Evolutionary conservation across 1,140 invertebrate genomes (phyloP).

Genomic region (Helicoverpa armigera): DNA sequence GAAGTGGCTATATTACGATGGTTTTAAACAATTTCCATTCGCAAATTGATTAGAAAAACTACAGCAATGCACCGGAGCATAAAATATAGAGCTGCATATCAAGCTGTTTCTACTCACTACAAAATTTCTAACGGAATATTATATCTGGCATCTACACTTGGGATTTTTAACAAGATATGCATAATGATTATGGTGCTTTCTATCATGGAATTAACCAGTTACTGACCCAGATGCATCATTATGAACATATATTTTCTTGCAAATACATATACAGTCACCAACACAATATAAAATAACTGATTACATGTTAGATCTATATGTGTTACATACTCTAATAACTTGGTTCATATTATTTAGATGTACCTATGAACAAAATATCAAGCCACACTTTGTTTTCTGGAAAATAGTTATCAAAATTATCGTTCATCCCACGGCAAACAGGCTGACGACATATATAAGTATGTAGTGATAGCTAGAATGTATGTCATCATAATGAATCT

Average conservation of each 20-base stretch:
- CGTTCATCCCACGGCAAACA: too few relatives aligned
- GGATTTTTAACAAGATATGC: not conserved
- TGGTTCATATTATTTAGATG: too few relatives aligned
- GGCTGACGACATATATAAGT: not conserved
- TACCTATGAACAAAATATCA: too few relatives aligned
- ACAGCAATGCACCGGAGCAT: not conserved
- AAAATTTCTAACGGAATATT: constrained; percentile 9
- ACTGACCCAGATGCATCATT: too few relatives aligned
- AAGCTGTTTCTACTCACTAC: not conserved
- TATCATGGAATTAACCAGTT: not conserved
- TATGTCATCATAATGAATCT: constrained; percentile 48
- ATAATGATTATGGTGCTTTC: not conserved
- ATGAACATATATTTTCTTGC: too few relatives aligned
- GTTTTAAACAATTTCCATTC: not conserved
- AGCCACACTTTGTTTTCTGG: too few relatives aligned
- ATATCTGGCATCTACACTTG: not conserved
- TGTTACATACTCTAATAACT: too few relatives aligned
- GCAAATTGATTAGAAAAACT: not conserved
- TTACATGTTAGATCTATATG: too few relatives aligned
- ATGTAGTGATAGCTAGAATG: constrained; percentile 20
- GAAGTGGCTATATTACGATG: constrained; percentile 14
- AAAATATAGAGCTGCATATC: not conserved
- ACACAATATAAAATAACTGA: too few relatives aligned
- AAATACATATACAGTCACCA: too few relatives aligned
- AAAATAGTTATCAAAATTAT: too few relatives aligned